Percentiles rank a stretch among this genome's conserved stretches.
Conservation (phyloP, 2,797 vertebrate species). For the Agapornis canus region DNA sequence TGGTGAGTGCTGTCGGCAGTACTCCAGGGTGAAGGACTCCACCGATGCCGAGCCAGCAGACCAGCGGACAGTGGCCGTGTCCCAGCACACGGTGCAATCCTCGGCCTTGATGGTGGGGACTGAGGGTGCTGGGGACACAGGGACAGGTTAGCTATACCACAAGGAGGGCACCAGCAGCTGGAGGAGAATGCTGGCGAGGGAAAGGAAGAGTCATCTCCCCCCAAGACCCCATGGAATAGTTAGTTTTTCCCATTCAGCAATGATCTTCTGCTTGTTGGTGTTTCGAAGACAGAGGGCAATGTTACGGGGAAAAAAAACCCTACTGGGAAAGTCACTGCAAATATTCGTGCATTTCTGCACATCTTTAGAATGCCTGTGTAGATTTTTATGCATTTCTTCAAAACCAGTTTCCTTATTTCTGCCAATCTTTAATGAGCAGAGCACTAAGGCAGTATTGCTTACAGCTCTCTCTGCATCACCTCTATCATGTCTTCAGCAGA, state of each 20-base stretch:
- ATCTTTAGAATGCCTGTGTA: not conserved
- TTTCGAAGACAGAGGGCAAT: not conserved
- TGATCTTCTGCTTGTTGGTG: not conserved
- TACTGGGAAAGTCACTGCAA: not conserved
- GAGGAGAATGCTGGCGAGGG: rapidly evolving
- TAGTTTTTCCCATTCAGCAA: not conserved
- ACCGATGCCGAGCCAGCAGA: constrained; percentile 42
- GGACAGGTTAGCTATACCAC: not conserved
- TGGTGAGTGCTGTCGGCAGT: constrained; percentile 89
- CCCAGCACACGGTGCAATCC: constrained; percentile 88
- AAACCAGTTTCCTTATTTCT: not conserved
- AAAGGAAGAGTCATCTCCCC: not conserved
- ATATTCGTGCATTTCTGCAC: not conserved
- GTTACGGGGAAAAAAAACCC: rapidly evolving
- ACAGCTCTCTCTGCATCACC: not conserved
- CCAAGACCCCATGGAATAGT: rapidly evolving
- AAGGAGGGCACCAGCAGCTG: rapidly evolving
- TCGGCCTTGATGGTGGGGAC: constrained; percentile 85
- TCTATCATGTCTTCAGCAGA: not conserved
- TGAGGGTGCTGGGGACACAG: constrained; percentile 83
- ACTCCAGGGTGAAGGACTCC: constrained; percentile 90
- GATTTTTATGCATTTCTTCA: not conserved
- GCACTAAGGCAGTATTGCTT: not conserved
- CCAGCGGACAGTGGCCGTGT: constrained; percentile 89
- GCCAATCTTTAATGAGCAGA: not conserved